Base-by-base conservation (phyloP, 2,888 invertebrate genomes). In the Drosophila kanekoi region DNA sequence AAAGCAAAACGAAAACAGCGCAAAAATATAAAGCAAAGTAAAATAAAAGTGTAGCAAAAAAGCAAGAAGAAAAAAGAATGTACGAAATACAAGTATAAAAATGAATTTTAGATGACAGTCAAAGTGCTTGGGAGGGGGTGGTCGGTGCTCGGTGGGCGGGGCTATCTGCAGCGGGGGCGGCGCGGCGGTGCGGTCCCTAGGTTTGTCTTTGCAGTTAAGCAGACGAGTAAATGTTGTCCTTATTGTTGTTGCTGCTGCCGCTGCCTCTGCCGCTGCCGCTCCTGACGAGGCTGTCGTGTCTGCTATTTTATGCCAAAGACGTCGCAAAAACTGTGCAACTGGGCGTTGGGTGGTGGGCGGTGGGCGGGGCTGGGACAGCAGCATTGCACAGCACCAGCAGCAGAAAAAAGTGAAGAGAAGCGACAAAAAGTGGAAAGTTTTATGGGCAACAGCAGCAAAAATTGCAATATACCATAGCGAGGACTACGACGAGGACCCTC, bases 21-120 rank as follows among this genome's bases (percentile, higher is more conserved):
- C 62, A 83, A 80, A 87, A 80, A 76, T 73, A 77, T 75, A 65
- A 79, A 80, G 77, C 80, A 77, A 59, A 81, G 66, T 56, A 53
- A 69, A 73, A 69, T 54, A 69, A 77, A 81, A 73, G 43, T 58
- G 52, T 54, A 63, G 45, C 58, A 49, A 51, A 62, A 52, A 87
- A 74, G 87, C 72, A 77, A 81, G 67, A 45, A 1, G 18, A 60
- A 48, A 51, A 56, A 65, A 47, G 56, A 66, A 59, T 48, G 60
- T 60, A 45, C 70, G 75, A 81, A 75, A 89, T 83, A 89, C 80
- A 80, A 87, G 80, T 85, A 90, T 89, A 87, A 87, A 87, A 87
- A 87, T 87, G 90, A 90, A 87, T 87, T 89, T 87, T 90, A 87
- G 87, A 87, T 87, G 87, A 90, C 90, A 90, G 86, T 85, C 77